phyloP scores from a whole-genome alignment of 37 sponge, comb jelly and placozoan genomes.

The Chondrilla cf. caribensis region DNA sequence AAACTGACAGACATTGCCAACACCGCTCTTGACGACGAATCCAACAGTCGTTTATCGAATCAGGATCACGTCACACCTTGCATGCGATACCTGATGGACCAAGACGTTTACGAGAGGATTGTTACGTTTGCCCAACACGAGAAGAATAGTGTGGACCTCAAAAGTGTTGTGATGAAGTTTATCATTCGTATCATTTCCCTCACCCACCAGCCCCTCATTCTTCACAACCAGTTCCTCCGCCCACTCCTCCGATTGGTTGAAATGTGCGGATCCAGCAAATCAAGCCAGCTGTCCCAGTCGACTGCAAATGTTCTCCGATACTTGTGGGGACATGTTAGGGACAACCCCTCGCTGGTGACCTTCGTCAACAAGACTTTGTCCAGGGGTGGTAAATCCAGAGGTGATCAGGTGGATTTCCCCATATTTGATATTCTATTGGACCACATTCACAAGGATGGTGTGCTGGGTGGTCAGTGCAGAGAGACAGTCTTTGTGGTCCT shows the following conservation, averaged over 20 bases:
- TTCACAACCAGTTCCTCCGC: conserved; percentile 76
- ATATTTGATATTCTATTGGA: conserved; percentile 66
- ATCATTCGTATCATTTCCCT: conserved; percentile 44
- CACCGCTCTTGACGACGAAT: not conserved
- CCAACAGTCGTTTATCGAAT: conserved; percentile 6
- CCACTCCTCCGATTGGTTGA: conserved; percentile 71
- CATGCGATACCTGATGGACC: conserved; percentile 44
- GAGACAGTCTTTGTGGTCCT: conserved; percentile 65
- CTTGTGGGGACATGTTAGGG: conserved; percentile 61
- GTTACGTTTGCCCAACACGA: conserved; percentile 40
- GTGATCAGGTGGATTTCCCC: conserved; percentile 49
- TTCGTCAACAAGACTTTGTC: conserved; percentile 56
- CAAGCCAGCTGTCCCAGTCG: conserved; percentile 20
- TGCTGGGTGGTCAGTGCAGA: conserved; percentile 51
- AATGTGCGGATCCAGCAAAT: conserved; percentile 43
- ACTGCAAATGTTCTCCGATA: conserved; percentile 53
- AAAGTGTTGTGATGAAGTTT: conserved; percentile 45
- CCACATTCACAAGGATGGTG: conserved; percentile 57
- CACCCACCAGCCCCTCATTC: conserved; percentile 51
- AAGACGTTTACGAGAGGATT: conserved; percentile 51
- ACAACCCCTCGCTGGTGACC: conserved; percentile 62
- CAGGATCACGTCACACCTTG: conserved; percentile 13
- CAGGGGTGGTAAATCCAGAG: conserved; percentile 34
- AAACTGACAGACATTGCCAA: conserved; percentile 35
- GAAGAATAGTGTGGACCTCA: conserved; percentile 38